Evolutionary conservation across 2,888 invertebrate genomes (phyloP).

Genomic region (Mythimna loreyi): DNA sequence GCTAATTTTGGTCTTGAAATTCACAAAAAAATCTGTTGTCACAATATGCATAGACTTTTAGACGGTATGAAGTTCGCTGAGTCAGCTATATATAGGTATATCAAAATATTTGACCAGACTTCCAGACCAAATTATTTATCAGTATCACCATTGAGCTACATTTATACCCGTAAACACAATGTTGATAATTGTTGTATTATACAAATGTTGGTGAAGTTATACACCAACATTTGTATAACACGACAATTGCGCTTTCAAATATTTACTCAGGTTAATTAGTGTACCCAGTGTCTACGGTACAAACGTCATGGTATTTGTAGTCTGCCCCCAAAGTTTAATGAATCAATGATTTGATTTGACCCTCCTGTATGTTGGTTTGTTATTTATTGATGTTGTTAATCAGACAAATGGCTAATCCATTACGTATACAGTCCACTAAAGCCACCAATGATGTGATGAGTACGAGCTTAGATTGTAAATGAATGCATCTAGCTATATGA

Average conservation of each 20-base stretch:
- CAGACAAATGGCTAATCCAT: conserved; percentile 90
- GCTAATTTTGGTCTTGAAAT: too few relatives aligned
- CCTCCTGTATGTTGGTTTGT: conserved; percentile 78
- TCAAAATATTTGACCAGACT: too few relatives aligned
- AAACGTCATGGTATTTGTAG: conserved; percentile 77
- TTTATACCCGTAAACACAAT: conserved; percentile 54
- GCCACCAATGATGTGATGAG: conserved; percentile 74
- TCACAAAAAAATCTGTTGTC: too few relatives aligned
- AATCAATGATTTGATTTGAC: conserved; percentile 84
- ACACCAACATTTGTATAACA: conserved; percentile 64
- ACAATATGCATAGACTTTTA: too few relatives aligned
- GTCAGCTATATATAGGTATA: too few relatives aligned
- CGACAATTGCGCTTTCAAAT: conserved; percentile 74
- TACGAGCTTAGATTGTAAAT: conserved; percentile 75
- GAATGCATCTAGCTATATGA: conserved; percentile 70
- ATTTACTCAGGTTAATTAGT: conserved; percentile 86
- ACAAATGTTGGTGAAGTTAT: conserved; percentile 39
- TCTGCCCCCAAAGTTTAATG: conserved; percentile 84
- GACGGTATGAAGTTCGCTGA: too few relatives aligned
- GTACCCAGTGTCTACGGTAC: conserved; percentile 74
- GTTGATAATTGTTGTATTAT: conserved; percentile 41
- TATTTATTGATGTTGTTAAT: conserved; percentile 89
- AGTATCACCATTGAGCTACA: conserved; percentile 22
- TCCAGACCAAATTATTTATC: not conserved
- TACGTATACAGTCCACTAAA: conserved; percentile 79